Evolutionary conservation across 2,113 vertebrate species (phyloP), one percentile per base, ranked within the genome.

Genomic region (Lepus timidus): DNA sequence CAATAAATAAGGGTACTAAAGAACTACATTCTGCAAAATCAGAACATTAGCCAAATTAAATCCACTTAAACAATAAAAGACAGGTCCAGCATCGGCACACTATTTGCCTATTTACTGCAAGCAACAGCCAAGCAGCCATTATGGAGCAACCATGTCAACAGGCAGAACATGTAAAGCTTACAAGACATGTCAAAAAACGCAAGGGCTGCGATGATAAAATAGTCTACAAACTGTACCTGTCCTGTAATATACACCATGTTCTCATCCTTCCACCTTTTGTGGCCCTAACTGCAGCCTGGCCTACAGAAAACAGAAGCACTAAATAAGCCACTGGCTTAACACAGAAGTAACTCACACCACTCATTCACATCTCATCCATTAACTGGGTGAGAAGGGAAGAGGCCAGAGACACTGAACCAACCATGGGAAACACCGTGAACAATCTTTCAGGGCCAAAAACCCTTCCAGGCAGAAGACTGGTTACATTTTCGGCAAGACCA

Each of bases 1-100:
- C 86, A 87, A 12, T 91, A 81, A 89, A 10, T 39, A 58, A 80
- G 36, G 31, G 65, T 61, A 61, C 51, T 82, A 81, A 81, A 94
- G 61, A 91, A 93, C 13, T 81, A 75, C 4, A 93, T 39, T 83
- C 74, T 62, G 12, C 16, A 79, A 96, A 91, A 83, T 39, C 44
- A 92, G 36, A n/a, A 76, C 49, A 78, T 68, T 65, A 79, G 12
- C 36, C 49, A 92, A 92, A 68, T 90, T 93, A 89, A 86, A 44
- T 84, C 83, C 71, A 93, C 71, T 79, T 84, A 74, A 70, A 73
- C 51, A 78, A 23, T 36, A 91, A 85, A n/a, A 83, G 9, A 76
- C 81, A 80, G 23, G 39, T n/a, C 49, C 20, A 67, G 3, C 19
- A 90, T 70, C 33, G 80, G 13, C 49, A 71, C 27, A 90, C 3